These are phyloP conservation scores for Puffinus mauretanicus DNA, from an alignment of 2,113 vertebrate species.

Conservation along the genomic window DNA sequence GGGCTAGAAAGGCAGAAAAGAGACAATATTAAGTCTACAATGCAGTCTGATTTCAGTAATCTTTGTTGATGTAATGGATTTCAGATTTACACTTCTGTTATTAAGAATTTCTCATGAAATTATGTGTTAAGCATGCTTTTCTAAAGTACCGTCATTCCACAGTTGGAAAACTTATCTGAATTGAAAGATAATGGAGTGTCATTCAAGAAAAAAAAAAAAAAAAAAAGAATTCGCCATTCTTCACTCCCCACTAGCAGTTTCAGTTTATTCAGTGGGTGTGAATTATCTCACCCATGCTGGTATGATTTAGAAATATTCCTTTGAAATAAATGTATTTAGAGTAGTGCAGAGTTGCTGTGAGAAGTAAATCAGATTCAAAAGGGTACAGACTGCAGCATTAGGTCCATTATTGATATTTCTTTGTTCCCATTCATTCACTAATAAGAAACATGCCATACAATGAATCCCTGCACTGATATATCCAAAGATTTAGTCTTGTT, in stretches of 20 bases:
- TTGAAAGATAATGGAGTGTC: neutral
- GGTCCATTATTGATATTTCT: neutral
- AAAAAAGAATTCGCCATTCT: neutral
- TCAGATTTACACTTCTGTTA: neutral
- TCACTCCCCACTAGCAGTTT: neutral
- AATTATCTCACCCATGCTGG: constrained; percentile 18
- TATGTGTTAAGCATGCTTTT: neutral
- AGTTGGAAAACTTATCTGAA: neutral
- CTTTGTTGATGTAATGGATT: neutral
- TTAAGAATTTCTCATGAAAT: neutral
- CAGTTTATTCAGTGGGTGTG: constrained; percentile 19
- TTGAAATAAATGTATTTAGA: neutral
- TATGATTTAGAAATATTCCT: constrained; percentile 8
- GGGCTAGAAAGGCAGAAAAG: neutral
- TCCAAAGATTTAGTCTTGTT: neutral
- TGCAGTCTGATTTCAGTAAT: neutral
- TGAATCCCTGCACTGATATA: neutral
- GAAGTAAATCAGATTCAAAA: neutral
- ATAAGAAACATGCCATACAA: neutral
- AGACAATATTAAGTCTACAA: neutral
- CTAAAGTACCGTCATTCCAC: neutral
- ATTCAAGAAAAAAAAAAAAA: neutral
- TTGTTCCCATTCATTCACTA: neutral
- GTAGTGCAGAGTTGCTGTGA: neutral
- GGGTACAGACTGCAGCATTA: neutral